These are phyloP conservation scores for Drosophila teissieri DNA, from an alignment of 1,140 invertebrate genomes.

Conservation along the genomic window DNA sequence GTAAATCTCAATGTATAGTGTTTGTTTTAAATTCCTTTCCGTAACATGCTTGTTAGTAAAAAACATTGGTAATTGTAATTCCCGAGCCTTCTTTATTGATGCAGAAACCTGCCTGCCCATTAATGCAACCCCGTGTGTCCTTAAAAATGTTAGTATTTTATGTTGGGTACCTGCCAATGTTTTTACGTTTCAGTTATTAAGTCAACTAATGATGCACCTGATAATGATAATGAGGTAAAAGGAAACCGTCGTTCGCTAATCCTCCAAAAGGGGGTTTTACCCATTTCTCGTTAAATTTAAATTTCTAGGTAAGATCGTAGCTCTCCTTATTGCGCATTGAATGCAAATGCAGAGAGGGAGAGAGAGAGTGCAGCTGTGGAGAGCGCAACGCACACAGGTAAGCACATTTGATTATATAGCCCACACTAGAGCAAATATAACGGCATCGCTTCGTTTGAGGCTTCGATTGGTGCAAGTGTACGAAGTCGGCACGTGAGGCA, in stretches of 20 bases:
- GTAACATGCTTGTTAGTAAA: neutral
- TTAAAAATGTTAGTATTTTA: neutral
- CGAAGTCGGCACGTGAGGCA: slow-evolving; percentile 59
- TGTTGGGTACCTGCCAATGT: neutral
- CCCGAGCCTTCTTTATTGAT: slow-evolving; percentile 25
- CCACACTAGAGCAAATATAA: slow-evolving; percentile 64
- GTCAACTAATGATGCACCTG: slow-evolving; percentile 35
- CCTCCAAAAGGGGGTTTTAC: slow-evolving; percentile 15
- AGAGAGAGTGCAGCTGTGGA: slow-evolving; percentile 2
- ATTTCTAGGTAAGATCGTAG: slow-evolving; percentile 2
- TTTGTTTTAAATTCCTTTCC: too few species aligned
- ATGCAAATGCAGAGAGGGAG: neutral
- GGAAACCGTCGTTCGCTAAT: slow-evolving; percentile 18
- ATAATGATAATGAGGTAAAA: slow-evolving; percentile 25
- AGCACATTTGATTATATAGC: slow-evolving; percentile 19
- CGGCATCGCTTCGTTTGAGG: slow-evolving; percentile 55
- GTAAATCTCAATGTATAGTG: too few species aligned
- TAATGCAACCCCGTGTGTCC: neutral
- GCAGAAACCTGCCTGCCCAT: slow-evolving; percentile 15
- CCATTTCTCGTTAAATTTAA: neutral
- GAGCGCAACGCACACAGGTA: slow-evolving; percentile 28
- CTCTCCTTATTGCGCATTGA: slow-evolving; percentile 36
- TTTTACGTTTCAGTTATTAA: slow-evolving; percentile 28
- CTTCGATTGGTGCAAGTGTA: slow-evolving; percentile 79
- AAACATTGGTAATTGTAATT: too few species aligned